Evolutionary conservation across 2,888 invertebrate genomes (phyloP).

Genomic region (Clunio marinus): DNA sequence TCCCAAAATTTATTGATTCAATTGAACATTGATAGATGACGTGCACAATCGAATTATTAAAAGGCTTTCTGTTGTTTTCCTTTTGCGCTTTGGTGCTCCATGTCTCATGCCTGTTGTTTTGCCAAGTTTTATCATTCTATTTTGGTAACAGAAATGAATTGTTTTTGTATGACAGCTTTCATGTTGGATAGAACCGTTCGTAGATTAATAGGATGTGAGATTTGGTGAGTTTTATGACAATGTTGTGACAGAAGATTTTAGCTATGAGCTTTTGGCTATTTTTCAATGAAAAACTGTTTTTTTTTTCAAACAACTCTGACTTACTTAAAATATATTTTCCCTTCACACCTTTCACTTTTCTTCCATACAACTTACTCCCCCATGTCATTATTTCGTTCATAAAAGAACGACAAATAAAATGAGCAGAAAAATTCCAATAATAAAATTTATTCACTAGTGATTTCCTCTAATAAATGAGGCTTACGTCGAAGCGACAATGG

Average conservation of each 20-base stretch:
- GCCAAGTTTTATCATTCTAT: background rate
- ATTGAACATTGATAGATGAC: slow-evolving; percentile 25
- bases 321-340: no score
- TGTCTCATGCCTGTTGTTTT: background rate
- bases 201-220: no score
- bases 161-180: background rate
- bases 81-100: background rate
- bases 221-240: no score
- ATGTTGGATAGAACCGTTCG: no score
- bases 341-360: background rate
- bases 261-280: no score
- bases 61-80: slow-evolving; percentile 26
- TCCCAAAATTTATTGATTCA: slow-evolving; percentile 9
- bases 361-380: background rate
- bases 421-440: slow-evolving; percentile 22
- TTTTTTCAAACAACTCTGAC: no score
- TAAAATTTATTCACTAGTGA: slow-evolving; percentile 25
- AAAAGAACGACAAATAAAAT: background rate
- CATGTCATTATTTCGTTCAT: background rate
- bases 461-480: slow-evolving; percentile 25
- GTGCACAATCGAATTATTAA: slow-evolving; percentile 31
- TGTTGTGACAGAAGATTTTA: no score
- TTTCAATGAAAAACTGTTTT: no score
- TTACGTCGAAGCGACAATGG: slow-evolving; percentile 13
- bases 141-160: no score